Evolutionary conservation across 2,797 vertebrate species (phyloP), one percentile per base, ranked within the genome.

Genomic region (Sebastes kiyomatsui): DNA sequence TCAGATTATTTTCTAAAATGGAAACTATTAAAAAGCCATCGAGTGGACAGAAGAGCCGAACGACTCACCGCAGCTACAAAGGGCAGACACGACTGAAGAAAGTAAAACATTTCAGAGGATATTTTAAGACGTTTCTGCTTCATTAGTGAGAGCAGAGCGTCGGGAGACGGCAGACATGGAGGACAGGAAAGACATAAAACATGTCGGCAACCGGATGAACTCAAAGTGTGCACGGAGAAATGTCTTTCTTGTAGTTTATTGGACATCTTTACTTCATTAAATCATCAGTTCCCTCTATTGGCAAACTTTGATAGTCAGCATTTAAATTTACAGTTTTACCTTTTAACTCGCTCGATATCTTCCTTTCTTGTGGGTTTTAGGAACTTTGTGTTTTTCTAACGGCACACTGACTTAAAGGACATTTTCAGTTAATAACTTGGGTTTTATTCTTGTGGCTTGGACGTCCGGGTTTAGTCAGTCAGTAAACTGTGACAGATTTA

Each of bases 1-100:
- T 72, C 14, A 4, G 69, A 84, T 67, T 35, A 33, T 80, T 64
- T 70, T 82, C 82, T 33, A 61, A 75, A 84, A 81, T 88, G 87
- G 84, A 89, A 88, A 86, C 68, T 60, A 83, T 88, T 84, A 87
- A 84, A 88, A 74, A 49, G 22, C 68, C 70, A 64, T 75, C 0
- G 22, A 85, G 77, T 69, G 77, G 82, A 83, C 77, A 33, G 71
- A 74, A 68, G 77, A 69, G 14, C 2, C 67, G 68, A 76, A 52
- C 38, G 22, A 38, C 75, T 71, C 75, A 73, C 78, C 83, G 18
- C 78, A 64, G 62, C 58, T 22, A 72, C 62, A 54, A 76, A 83
- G 78, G 42, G 30, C 60, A 73, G 79, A 64, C 67, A 23, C 18
- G 73, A 35, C 71, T 35, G 59, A 16, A 83, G 75, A 61, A 61